Conservation (phyloP, 2,888 invertebrate genomes). For the Microctonus brassicae region DNA sequence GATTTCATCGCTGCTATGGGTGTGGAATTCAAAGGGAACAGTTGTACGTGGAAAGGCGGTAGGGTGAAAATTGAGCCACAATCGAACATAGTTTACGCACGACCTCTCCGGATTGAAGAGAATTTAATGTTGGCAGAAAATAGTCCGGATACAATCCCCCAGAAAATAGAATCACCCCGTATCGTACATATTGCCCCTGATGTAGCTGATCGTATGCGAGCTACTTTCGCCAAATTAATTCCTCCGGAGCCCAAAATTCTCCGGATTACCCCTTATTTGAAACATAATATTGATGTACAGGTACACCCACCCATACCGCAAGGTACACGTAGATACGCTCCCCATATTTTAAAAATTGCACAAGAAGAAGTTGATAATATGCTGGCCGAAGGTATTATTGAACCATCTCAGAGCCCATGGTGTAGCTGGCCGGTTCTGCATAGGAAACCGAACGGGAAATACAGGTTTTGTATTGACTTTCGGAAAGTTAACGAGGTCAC, state of each 20-base stretch:
- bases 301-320: neutral
- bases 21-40: no score
- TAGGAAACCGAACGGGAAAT: neutral
- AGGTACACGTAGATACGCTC: neutral
- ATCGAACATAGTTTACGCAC: no score
- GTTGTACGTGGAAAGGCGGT: no score
- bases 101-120: no score
- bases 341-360: neutral
- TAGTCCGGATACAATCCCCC: no score
- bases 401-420: neutral
- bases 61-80: no score
- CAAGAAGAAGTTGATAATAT: neutral
- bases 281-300: neutral
- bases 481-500: neutral
- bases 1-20: no score
- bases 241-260: neutral
- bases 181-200: no score
- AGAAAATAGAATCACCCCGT: no score
- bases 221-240: neutral
- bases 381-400: neutral
- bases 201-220: neutral
- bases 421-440: neutral
- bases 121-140: no score
- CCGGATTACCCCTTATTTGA: neutral
- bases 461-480: no score